Percentiles rank a stretch among this genome's conserved stretches.
Evolutionary conservation across 2,797 vertebrate species (phyloP).

Genomic region (Sebastiscus tertius): DNA sequence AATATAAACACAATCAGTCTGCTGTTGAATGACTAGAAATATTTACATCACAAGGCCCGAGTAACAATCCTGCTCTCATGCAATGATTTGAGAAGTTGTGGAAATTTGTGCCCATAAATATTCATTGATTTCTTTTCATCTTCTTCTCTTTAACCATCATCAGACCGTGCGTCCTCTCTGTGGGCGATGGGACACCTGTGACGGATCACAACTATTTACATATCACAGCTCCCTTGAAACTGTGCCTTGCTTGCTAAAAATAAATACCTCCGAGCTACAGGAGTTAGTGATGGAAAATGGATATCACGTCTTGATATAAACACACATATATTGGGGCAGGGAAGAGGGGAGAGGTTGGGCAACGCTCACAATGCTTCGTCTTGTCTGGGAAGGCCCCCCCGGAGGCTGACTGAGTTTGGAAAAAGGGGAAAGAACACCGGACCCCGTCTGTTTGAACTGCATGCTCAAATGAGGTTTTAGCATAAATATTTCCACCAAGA

Average conservation of each 20-base stretch:
- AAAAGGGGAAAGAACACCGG: constrained; percentile 47
- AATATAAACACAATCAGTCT: constrained; percentile 14
- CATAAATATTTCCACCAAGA: constrained; percentile 74
- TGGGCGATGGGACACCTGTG: constrained; percentile 58
- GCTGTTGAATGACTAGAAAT: constrained; percentile 18
- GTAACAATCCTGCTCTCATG: constrained; percentile 1
- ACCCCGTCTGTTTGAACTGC: constrained; percentile 69
- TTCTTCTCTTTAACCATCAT: constrained; percentile 51
- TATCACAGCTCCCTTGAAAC: constrained; percentile 55
- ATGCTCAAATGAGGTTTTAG: constrained; percentile 68
- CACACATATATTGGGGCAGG: constrained; percentile 44
- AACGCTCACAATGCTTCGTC: constrained; percentile 49
- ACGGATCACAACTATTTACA: constrained; percentile 75
- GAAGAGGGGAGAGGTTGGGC: constrained; percentile 10
- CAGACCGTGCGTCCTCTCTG: constrained; percentile 21
- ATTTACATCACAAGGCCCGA: constrained; percentile 14
- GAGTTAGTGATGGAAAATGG: constrained; percentile 57
- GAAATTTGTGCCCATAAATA: constrained; percentile 14
- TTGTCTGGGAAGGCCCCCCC: constrained; percentile 61
- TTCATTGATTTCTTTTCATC: constrained; percentile 33
- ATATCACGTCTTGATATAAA: constrained; percentile 73
- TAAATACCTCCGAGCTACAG: constrained; percentile 69
- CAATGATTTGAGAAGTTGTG: not conserved
- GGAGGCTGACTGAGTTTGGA: constrained; percentile 48
- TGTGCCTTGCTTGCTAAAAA: constrained; percentile 61